Evolutionary conservation across 2,797 vertebrate species (phyloP), one percentile per base, ranked within the genome.

Genomic region (Todus mexicanus): DNA sequence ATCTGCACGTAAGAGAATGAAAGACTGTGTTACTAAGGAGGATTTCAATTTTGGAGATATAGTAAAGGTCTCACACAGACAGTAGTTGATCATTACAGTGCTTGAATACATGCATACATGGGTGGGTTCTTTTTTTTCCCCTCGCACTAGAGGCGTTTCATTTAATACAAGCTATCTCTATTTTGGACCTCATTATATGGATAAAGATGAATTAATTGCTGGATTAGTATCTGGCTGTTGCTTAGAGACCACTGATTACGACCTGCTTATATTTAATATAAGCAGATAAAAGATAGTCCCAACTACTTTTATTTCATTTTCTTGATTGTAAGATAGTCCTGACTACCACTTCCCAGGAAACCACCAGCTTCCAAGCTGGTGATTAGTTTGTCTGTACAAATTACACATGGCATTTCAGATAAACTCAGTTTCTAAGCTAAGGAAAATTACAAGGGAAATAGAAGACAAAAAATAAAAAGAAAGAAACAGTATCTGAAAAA

Each of bases 131-230:
- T 83, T 59, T 68, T 83, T 66, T 70, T 23, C 8, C 45, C 31
- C 26, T 83, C 69, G 54, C 63, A 57, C 50, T 65, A 40, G 21
- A 80, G 61, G 59, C 2, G 0, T 74, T 4, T 2, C 0, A 0
- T 50, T 92, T 91, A 93, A 87, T 57, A 84, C 40, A 74, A 80
- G 19, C 57, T 61, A 88, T 29, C 47, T 89, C 65, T 89, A 72
- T 91, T 93, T 91, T 89, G 73, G 82, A 95, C 75, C 57, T 96
- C 79, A 92, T 96, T 95, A 94, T 80, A 91, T 37, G 79, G 82
- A 93, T 85, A 87, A 92, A 91, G 42, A 77, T 80, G 53, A 94
- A 92, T 94, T 94, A 96, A 93, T 92, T 89, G 42, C 35, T 91
- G 93, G 82, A 92, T 95, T 93, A 89, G 65, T 92, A 64, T 68